A percentile compares a stretch with the other conserved stretches of the same genome.
Conservation (phyloP, 2,888 invertebrate species). For the Silvanus unidentatus region DNA sequence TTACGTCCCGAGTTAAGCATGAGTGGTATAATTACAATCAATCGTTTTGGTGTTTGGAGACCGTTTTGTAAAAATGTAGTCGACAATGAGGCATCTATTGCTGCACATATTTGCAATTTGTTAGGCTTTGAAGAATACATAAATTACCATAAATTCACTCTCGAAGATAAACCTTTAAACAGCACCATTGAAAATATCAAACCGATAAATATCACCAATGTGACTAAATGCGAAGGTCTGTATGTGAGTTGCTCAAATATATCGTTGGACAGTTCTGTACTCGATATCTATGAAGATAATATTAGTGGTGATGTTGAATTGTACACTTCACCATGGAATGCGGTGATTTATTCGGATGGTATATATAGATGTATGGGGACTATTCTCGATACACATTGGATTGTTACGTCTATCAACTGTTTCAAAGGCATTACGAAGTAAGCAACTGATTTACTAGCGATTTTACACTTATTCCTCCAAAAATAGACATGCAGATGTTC, state of each 20-base stretch:
- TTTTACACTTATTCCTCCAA: conserved; percentile 3
- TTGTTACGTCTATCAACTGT: conserved; percentile 53
- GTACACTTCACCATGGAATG: conserved; percentile 66
- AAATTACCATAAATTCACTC: conserved; percentile 26
- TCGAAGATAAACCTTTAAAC: conserved; percentile 20
- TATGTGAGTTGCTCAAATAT: conserved; percentile 52
- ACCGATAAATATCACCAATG: conserved; percentile 8
- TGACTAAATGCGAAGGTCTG: conserved; percentile 47
- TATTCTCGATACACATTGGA: conserved; percentile 61
- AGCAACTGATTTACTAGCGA: conserved; percentile 20
- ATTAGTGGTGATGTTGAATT: conserved; percentile 38
- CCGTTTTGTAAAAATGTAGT: conserved; percentile 51
- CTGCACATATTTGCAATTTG: conserved; percentile 57
- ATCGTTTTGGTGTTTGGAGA: conserved; percentile 59
- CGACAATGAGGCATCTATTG: conserved; percentile 48
- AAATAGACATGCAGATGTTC: conserved; percentile 5
- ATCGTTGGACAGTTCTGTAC: conserved; percentile 39
- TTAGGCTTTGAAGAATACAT: conserved; percentile 57
- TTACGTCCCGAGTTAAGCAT: conserved; percentile 54
- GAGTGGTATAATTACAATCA: conserved; percentile 60
- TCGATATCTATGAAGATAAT: conserved; percentile 22
- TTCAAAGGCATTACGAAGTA: conserved; percentile 43
- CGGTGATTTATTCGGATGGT: conserved; percentile 66
- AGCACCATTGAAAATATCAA: conserved; percentile 16
- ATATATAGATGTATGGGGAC: conserved; percentile 63